These are phyloP conservation scores for Spinibarbus caldwelli DNA, from an alignment of 2,797 vertebrate species.

Conservation along the genomic window DNA sequence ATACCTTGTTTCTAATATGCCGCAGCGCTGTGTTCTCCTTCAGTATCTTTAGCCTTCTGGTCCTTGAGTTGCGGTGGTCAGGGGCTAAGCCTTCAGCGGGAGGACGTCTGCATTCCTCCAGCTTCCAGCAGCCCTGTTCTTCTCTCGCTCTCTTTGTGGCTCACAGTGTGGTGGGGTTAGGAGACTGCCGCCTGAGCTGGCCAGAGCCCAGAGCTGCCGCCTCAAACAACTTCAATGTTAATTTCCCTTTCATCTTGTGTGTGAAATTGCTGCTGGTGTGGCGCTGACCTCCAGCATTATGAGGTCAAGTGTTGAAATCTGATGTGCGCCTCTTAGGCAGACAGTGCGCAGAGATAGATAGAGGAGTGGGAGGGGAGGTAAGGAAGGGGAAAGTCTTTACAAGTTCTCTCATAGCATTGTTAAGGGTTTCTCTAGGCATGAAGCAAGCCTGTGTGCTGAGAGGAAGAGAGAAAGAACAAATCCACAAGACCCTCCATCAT, in stretches of 20 bases:
- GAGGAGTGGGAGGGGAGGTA: slow-evolving; percentile 35
- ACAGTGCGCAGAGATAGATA: slow-evolving; percentile 56
- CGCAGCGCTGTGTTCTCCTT: slow-evolving; percentile 41
- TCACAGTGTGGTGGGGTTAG: slow-evolving; percentile 53
- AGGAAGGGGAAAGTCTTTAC: slow-evolving; percentile 47
- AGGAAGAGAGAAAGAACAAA: slow-evolving; percentile 25
- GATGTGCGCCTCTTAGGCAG: slow-evolving; percentile 62
- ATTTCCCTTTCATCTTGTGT: slow-evolving; percentile 73
- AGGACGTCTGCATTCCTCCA: slow-evolving; percentile 59
- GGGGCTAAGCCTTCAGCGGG: slow-evolving; percentile 57
- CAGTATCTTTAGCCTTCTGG: slow-evolving; percentile 25
- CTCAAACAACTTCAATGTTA: slow-evolving; percentile 64
- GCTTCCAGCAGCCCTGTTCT: slow-evolving; percentile 53
- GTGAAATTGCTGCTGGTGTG: slow-evolving; percentile 70
- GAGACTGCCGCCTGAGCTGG: slow-evolving; percentile 53
- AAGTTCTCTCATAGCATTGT: slow-evolving; percentile 46
- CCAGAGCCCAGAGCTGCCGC: slow-evolving; percentile 55
- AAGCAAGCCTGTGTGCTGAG: slow-evolving; percentile 5
- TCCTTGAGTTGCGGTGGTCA: slow-evolving; percentile 44
- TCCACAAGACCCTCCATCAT: background rate
- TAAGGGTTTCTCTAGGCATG: slow-evolving; percentile 16
- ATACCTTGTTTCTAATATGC: slow-evolving; percentile 37
- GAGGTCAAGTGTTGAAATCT: slow-evolving; percentile 70
- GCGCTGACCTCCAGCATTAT: slow-evolving; percentile 67
- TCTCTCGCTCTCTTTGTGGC: slow-evolving; percentile 57